Percentiles rank a stretch among this genome's conserved stretches.
phyloP scores from a whole-genome alignment of 2,113 vertebrate genomes.

The Aptenodytes patagonicus region DNA sequence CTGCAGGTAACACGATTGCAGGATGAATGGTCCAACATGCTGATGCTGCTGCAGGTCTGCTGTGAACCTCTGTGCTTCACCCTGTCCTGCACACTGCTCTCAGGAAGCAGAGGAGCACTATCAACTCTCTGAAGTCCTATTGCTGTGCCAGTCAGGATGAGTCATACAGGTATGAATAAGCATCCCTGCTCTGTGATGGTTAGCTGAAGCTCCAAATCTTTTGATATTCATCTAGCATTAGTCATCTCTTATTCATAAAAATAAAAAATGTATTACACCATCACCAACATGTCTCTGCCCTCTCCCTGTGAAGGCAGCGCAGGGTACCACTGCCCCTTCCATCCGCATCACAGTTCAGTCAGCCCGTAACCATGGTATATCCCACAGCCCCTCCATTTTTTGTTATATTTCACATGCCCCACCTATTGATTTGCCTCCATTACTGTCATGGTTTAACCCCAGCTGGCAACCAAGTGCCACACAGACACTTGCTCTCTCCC shows the following conservation, averaged over 20 bases:
- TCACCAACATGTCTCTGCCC: fast-evolving
- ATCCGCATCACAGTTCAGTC: not conserved
- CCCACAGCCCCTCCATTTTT: not conserved
- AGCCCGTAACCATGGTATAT: fast-evolving
- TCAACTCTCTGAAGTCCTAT: fast-evolving
- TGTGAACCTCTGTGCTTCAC: fast-evolving
- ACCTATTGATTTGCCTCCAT: not conserved
- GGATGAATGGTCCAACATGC: fast-evolving
- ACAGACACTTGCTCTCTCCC: too few species aligned
- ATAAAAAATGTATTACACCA: fast-evolving
- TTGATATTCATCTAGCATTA: too few species aligned
- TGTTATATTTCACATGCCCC: fast-evolving
- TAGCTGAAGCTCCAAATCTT: not conserved
- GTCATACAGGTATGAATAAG: not conserved
- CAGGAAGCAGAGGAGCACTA: fast-evolving
- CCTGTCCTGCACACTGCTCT: fast-evolving
- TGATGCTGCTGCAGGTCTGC: fast-evolving
- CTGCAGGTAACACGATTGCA: fast-evolving
- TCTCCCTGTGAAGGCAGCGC: not conserved
- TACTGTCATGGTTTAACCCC: too few species aligned
- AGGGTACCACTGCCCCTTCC: not conserved
- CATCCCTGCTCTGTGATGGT: not conserved
- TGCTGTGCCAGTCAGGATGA: not conserved
- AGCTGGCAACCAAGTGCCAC: too few species aligned
- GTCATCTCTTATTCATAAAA: not conserved